Base-by-base conservation (phyloP, 1,140 invertebrate species). In the Pogonomyrmex californicus region DNA sequence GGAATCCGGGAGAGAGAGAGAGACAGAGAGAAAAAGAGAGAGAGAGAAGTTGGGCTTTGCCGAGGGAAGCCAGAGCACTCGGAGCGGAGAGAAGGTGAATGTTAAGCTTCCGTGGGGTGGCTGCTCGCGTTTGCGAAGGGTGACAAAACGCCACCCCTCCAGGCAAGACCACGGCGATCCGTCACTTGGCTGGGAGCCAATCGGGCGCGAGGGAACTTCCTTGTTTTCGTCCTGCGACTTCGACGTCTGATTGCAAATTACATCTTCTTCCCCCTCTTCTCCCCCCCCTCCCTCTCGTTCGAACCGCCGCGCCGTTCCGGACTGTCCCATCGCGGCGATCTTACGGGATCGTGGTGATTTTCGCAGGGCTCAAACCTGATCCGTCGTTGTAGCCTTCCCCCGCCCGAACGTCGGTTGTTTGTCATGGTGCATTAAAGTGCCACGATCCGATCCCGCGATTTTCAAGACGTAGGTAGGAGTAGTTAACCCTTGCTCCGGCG, bases 231-330 rank as follows among this genome's bases (percentile, higher is more conserved):
- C 33, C 71, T 17, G 23, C 10, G 77, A 62, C 76, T 86, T 91
- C 82, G 86, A 86, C 86, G 60, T 86, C 81, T 78, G 86, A 91
- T 91, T 90, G 88, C 88, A 90, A 91, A 91, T 91, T 91, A 90
- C 88, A 63, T 81, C 65, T 23, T 23, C 23, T 23, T 23, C 23
- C 23, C 23, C 23, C 23, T 23, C 23, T 23, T n/a, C n/a, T n/a
- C n/a, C 23, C 23, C 23, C 0, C 23, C 23, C 23, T 0, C 23
- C 23, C 23, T 73, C 47, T 36, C 23, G 30, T 30, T 17, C n/a
- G 17, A 30, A 51, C 23, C 12, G 17, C 71, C 23, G 30, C 12
- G 17, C 71, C 23, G 30, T 68, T 36, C 23, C 44, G 30, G 1
- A 23, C 44, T 30, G 36, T 44, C 47, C 65, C 56, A 44, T 68